Conservation (phyloP, 2,888 invertebrate genomes). For the Nomada hirtipes region DNA sequence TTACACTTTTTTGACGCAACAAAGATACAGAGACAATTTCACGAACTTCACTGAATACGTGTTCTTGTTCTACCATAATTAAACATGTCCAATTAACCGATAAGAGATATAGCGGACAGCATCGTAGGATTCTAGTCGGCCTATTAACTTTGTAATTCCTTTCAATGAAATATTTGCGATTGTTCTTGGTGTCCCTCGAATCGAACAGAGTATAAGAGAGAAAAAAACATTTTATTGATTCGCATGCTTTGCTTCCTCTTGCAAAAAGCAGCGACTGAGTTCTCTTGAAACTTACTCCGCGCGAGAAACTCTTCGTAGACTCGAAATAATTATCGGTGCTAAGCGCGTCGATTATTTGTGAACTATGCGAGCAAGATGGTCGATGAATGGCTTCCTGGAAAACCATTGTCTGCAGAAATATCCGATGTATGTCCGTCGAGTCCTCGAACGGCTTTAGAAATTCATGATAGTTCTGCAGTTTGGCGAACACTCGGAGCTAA, state of each 20-base stretch:
- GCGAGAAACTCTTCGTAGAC: constrained; percentile 54
- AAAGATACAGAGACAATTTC: too few species aligned
- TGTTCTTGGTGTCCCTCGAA: too few species aligned
- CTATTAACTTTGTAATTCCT: too few species aligned
- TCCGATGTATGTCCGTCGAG: constrained; percentile 60
- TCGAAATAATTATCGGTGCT: constrained; percentile 69
- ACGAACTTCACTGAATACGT: too few species aligned
- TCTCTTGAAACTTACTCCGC: constrained; percentile 18
- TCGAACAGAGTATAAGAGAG: too few species aligned
- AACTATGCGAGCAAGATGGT: constrained; percentile 65
- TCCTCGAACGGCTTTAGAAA: constrained; percentile 61
- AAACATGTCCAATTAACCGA: too few species aligned
- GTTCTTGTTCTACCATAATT: too few species aligned
- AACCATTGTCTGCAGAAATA: constrained; percentile 68
- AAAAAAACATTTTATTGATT: too few species aligned
- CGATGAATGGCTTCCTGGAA: constrained; percentile 68
- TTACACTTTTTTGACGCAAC: too few species aligned
- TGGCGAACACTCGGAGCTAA: constrained; percentile 35
- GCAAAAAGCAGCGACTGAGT: constrained; percentile 14
- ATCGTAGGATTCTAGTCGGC: too few species aligned
- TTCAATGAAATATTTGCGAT: too few species aligned
- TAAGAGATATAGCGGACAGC: too few species aligned
- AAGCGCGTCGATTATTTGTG: constrained; percentile 67
- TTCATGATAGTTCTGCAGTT: constrained; percentile 55
- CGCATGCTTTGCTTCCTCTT: constrained; percentile 25